These are phyloP conservation scores for Arnoldichthys spilopterus DNA, from an alignment of 2,797 vertebrate species.

Conservation along the genomic window DNA sequence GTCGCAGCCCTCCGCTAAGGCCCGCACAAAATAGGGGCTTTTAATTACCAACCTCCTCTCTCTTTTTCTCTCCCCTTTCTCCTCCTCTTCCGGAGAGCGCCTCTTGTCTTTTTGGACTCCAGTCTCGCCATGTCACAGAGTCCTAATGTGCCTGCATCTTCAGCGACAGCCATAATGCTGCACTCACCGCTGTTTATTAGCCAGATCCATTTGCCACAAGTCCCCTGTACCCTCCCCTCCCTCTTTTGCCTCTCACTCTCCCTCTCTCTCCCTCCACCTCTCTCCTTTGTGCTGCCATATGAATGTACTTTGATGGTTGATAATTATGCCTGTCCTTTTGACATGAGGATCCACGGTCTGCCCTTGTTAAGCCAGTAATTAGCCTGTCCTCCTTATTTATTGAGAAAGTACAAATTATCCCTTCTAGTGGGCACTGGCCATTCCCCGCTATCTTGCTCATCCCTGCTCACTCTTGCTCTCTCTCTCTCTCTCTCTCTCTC, in stretches of 20 bases:
- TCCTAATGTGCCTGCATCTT: slow-evolving; percentile 85
- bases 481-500: slow-evolving; percentile 74
- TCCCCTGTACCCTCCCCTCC: slow-evolving; percentile 35
- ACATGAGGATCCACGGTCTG: slow-evolving; percentile 96
- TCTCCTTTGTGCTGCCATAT: slow-evolving; percentile 93
- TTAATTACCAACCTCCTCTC: slow-evolving; percentile 79
- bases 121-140: slow-evolving; percentile 83
- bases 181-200: slow-evolving; percentile 93
- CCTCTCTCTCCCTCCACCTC: slow-evolving; percentile 60
- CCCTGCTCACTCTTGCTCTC: slow-evolving; percentile 59
- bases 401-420: slow-evolving; percentile 96
- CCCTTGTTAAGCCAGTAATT: slow-evolving; percentile 99
- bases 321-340: slow-evolving; percentile 98
- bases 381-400: slow-evolving; percentile 94
- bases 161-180: slow-evolving; percentile 87
- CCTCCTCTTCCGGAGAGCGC: slow-evolving; percentile 58
- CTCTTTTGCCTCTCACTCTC: slow-evolving; percentile 34
- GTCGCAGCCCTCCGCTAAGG: slow-evolving; percentile 38
- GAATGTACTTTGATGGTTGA: slow-evolving; percentile 99
- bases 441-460: slow-evolving; percentile 66
- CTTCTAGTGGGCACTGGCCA: slow-evolving; percentile 84
- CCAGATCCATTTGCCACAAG: slow-evolving; percentile 64
- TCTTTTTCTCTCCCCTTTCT: slow-evolving; percentile 34
- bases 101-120: slow-evolving; percentile 69
- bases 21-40: slow-evolving; percentile 62